These are phyloP conservation scores for Cyprinodon diabolis DNA, from an alignment of 2,797 vertebrate species.

Conservation along the genomic window DNA sequence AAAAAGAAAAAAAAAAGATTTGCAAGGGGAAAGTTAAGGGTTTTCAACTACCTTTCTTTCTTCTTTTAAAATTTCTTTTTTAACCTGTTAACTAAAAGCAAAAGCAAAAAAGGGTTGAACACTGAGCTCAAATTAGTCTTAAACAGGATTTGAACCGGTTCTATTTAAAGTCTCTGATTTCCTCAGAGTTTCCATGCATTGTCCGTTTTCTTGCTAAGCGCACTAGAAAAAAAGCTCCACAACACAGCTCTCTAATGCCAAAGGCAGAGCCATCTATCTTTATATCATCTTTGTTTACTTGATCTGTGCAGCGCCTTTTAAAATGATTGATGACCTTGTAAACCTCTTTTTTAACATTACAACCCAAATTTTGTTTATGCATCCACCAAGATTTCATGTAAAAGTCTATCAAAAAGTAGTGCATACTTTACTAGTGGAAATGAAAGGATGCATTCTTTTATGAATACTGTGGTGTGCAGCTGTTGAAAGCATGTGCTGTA, in stretches of 20 bases:
- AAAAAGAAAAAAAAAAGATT: not conserved
- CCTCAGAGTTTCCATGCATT: conserved; percentile 16
- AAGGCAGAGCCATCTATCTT: not conserved
- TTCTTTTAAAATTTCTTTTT: not conserved
- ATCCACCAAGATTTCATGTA: not conserved
- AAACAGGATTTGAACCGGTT: conserved; percentile 13
- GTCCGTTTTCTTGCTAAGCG: conserved; percentile 3
- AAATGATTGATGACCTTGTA: not conserved
- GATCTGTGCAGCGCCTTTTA: not conserved
- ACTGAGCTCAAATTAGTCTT: not conserved
- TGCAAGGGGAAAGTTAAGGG: not conserved
- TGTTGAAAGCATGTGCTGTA: not conserved
- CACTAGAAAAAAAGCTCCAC: not conserved
- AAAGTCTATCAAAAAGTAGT: not conserved
- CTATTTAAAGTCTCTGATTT: conserved; percentile 7
- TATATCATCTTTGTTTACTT: not conserved
- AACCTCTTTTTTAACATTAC: not conserved
- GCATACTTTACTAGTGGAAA: not conserved
- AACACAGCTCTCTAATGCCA: not conserved
- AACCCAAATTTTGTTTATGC: not conserved
- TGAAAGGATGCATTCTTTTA: not conserved
- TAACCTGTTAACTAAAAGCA: not conserved
- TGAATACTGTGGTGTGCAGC: not conserved
- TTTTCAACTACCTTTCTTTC: not conserved
- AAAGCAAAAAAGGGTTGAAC: not conserved